Evolutionary conservation across 2,888 invertebrate species (phyloP).

Genomic region (Phanerotoma sp.): DNA sequence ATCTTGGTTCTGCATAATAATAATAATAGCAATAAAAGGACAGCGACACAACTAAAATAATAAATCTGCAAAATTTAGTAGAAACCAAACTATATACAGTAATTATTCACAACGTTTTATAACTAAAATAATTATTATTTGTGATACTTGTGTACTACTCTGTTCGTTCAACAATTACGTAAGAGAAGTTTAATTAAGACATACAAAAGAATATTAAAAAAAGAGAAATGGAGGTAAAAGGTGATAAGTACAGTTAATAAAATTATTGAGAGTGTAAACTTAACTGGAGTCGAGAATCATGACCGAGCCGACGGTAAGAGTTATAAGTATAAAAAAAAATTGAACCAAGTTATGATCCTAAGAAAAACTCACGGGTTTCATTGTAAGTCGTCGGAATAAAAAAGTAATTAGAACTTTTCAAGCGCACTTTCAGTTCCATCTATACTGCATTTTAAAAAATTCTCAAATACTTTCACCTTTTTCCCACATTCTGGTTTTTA

Average conservation of each 20-base stretch:
- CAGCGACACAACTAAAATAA: no score
- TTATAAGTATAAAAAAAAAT: slow-evolving; percentile 19
- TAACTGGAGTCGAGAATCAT: slow-evolving; percentile 11
- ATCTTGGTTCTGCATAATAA: background rate
- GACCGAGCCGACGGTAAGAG: slow-evolving; percentile 10
- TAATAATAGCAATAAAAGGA: no score
- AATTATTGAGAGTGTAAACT: slow-evolving; percentile 23
- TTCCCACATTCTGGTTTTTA: background rate
- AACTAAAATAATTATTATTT: background rate
- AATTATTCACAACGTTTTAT: no score
- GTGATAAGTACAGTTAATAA: slow-evolving; percentile 21
- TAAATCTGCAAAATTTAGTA: no score
- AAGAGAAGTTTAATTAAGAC: slow-evolving; percentile 1
- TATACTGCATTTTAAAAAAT: slow-evolving; percentile 21
- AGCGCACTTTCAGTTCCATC: slow-evolving; percentile 26
- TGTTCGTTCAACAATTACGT: background rate
- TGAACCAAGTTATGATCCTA: slow-evolving; percentile 28
- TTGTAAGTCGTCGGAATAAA: slow-evolving; percentile 34
- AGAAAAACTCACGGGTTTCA: slow-evolving; percentile 27
- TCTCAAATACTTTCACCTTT: background rate
- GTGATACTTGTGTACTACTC: no score
- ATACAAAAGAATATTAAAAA: background rate
- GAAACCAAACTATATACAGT: no score
- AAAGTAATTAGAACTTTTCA: slow-evolving; percentile 36
- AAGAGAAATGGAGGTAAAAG: background rate